Conservation (phyloP, 1,140 invertebrate species). For the Glomeris maerens region DNA sequence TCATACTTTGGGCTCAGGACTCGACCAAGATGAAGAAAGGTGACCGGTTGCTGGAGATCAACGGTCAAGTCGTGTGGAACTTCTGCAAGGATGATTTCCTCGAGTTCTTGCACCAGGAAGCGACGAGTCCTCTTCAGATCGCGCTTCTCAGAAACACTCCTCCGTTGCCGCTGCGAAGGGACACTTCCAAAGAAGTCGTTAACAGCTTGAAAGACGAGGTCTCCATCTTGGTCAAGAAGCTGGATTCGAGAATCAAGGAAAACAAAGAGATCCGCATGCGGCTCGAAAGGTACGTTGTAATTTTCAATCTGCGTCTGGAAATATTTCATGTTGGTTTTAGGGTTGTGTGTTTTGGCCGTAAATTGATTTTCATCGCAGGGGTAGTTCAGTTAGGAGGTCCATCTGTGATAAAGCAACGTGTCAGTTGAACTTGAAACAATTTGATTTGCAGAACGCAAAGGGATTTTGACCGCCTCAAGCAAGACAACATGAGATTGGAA, state of each 20-base stretch:
- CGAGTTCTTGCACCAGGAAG: not conserved
- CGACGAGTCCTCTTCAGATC: not conserved
- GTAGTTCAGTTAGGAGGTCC: too few relatives aligned
- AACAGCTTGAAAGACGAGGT: conserved; percentile 7
- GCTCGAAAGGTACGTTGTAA: conserved; percentile 2
- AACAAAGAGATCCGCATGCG: conserved; percentile 4
- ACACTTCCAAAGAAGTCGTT: not conserved
- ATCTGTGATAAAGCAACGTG: too few relatives aligned
- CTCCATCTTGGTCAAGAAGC: conserved; percentile 2
- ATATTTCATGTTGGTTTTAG: not conserved
- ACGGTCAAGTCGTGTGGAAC: conserved; percentile 56
- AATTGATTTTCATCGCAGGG: not conserved
- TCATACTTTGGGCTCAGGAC: conserved; percentile 59
- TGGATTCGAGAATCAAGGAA: conserved; percentile 7
- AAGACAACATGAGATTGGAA: conserved; percentile 65
- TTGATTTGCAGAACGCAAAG: conserved; percentile 17
- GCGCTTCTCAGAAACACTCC: not conserved
- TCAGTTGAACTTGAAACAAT: conserved; percentile 33
- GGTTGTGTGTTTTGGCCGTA: not conserved
- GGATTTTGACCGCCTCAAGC: conserved; percentile 40
- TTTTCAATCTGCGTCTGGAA: not conserved
- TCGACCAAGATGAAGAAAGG: conserved; percentile 54
- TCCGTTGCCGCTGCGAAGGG: not conserved
- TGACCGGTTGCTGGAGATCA: conserved; percentile 71
- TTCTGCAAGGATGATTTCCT: conserved; percentile 31